phyloP scores from a whole-genome alignment of 1,140 invertebrate species.

The Eurosta solidaginis region DNA sequence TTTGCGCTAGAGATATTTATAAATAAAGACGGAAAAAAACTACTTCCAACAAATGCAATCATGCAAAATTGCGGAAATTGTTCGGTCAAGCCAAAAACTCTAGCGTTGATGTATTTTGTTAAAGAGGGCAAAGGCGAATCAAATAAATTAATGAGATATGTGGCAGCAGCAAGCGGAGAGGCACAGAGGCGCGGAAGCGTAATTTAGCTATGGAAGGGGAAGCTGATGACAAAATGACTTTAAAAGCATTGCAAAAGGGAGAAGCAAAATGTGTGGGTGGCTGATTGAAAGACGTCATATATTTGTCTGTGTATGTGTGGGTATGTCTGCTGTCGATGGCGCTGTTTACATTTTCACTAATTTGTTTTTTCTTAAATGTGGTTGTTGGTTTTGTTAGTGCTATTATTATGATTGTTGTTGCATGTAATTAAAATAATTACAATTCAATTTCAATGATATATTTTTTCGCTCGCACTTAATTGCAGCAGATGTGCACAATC shows the following conservation, averaged over 20 bases:
- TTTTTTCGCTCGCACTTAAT: conserved; percentile 1
- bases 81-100: background rate
- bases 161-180: background rate
- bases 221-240: too few relatives aligned
- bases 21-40: background rate
- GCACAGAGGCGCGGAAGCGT: background rate
- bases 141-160: conserved; percentile 19
- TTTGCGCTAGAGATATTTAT: background rate
- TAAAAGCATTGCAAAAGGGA: background rate
- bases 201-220: too few relatives aligned
- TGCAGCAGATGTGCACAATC: background rate
- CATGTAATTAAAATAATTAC: conserved; percentile 27
- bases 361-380: too few relatives aligned
- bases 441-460: conserved; percentile 23
- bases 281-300: background rate
- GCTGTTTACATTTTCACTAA: conserved; percentile 9
- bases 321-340: too few relatives aligned
- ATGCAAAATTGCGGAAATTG: conserved; percentile 6
- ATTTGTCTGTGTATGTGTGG: background rate
- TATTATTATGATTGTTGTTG: conserved; percentile 17
- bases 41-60: conserved; percentile 1
- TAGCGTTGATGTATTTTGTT: background rate
- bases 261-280: background rate
- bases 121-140: background rate
- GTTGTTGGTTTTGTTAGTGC: background rate